Conservation (phyloP, 1,140 invertebrate genomes). For the Cherax quadricarinatus region DNA sequence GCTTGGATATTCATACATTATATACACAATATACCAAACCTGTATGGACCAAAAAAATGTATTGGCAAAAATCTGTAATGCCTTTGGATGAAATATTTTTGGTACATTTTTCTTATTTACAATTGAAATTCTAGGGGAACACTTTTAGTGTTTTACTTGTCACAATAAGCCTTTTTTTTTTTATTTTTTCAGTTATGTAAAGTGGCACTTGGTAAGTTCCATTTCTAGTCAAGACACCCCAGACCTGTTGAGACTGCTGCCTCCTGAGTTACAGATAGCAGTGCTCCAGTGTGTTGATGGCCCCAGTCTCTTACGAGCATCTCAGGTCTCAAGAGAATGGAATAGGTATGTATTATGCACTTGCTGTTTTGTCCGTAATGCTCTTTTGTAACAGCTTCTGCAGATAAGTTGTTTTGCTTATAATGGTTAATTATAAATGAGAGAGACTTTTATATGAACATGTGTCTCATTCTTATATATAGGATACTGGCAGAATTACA, state of each 20-base stretch:
- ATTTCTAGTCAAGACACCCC: constrained; percentile 46
- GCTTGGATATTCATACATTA: too few species aligned
- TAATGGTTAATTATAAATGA: too few species aligned
- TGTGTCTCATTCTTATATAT: too few species aligned
- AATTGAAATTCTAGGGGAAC: too few species aligned
- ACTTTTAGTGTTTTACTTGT: not conserved
- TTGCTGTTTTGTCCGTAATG: not conserved
- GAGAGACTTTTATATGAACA: too few species aligned
- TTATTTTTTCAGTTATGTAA: constrained; percentile 50
- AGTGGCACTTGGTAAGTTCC: constrained; percentile 41
- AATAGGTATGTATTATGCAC: constrained; percentile 35
- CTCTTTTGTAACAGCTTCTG: too few species aligned
- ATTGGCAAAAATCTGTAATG: too few species aligned
- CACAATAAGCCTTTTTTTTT: not conserved
- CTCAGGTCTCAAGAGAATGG: constrained; percentile 47
- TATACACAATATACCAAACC: too few species aligned
- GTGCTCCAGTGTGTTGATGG: constrained; percentile 50
- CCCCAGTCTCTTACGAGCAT: constrained; percentile 49
- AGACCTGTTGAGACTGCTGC: constrained; percentile 41
- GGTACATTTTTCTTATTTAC: not conserved
- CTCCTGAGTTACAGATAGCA: constrained; percentile 46
- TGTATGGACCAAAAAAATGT: too few species aligned
- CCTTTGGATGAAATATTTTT: too few species aligned
- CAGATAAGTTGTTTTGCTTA: too few species aligned
- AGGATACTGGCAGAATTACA: too few species aligned